phyloP scores from a whole-genome alignment of 2,888 invertebrate species.

The Trissoscelio sp. region DNA sequence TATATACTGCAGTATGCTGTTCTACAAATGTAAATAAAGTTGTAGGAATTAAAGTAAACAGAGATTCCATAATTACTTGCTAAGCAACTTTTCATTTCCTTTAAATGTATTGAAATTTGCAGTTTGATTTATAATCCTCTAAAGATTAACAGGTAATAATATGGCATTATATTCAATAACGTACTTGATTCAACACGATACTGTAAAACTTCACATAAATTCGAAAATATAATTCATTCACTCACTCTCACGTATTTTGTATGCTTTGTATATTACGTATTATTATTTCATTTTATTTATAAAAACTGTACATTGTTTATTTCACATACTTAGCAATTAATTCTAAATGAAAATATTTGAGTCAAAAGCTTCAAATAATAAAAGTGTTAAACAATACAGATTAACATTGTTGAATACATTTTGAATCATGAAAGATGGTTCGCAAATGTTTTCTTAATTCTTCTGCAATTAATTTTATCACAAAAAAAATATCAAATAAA shows the following conservation, averaged over 20 bases:
- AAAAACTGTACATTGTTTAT: slow-evolving; percentile 41
- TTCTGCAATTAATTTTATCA: too few species aligned
- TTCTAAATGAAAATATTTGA: slow-evolving; percentile 2
- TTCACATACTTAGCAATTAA: slow-evolving; percentile 5
- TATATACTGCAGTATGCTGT: neutral
- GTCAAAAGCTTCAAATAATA: neutral
- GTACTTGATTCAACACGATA: slow-evolving; percentile 31
- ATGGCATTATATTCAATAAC: slow-evolving; percentile 61
- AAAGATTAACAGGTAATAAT: slow-evolving; percentile 58
- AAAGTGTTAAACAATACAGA: neutral
- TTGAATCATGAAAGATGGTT: too few species aligned
- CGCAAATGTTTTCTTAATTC: too few species aligned
- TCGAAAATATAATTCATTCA: slow-evolving; percentile 28
- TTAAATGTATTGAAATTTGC: slow-evolving; percentile 31
- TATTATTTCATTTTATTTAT: slow-evolving; percentile 15
- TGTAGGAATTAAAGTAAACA: slow-evolving; percentile 5
- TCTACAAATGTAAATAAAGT: slow-evolving; percentile 18
- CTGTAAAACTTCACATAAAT: slow-evolving; percentile 51
- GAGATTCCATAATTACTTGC: slow-evolving; percentile 3
- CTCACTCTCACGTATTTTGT: slow-evolving; percentile 29
- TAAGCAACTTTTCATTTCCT: slow-evolving; percentile 3
- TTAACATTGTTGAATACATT: too few species aligned
- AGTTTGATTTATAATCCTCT: slow-evolving; percentile 42
- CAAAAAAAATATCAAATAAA: too few species aligned
- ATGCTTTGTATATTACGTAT: slow-evolving; percentile 37